phyloP scores from a whole-genome alignment of 2,888 invertebrate genomes.

The Aporophyla lueneburgensis region DNA sequence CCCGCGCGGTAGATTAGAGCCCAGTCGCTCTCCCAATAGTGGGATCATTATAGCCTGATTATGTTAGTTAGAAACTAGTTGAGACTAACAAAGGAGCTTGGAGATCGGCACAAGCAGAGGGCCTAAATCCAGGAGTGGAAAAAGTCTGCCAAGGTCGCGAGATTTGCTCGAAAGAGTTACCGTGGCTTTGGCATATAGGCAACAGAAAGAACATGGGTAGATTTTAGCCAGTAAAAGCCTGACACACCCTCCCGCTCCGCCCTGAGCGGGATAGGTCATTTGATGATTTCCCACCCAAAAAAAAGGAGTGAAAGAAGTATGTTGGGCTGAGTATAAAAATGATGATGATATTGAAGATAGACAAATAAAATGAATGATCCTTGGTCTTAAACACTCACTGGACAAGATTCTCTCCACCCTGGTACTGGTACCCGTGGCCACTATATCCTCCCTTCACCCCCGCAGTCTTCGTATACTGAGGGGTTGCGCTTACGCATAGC shows the following conservation, averaged over 20 bases:
- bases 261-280: too few species aligned
- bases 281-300: too few species aligned
- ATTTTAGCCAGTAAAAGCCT: too few species aligned
- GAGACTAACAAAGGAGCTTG: not conserved
- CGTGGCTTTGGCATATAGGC: too few species aligned
- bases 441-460: constrained; percentile 79
- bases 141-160: not conserved
- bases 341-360: not conserved
- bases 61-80: not conserved
- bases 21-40: too few species aligned
- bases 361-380: not conserved
- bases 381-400: constrained; percentile 65
- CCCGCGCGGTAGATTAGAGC: too few species aligned
- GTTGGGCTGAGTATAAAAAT: not conserved
- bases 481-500: constrained; percentile 66
- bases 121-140: not conserved
- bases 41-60: too few species aligned
- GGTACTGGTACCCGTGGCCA: constrained; percentile 64
- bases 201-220: too few species aligned
- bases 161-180: too few species aligned
- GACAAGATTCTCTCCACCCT: constrained; percentile 71
- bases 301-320: too few species aligned
- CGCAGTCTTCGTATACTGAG: constrained; percentile 74
- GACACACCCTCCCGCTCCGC: too few species aligned
- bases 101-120: not conserved